A percentile compares a stretch with the other conserved stretches of the same genome.
phyloP scores from a whole-genome alignment of 2,888 invertebrate species.

The Trimorus sp. region DNA sequence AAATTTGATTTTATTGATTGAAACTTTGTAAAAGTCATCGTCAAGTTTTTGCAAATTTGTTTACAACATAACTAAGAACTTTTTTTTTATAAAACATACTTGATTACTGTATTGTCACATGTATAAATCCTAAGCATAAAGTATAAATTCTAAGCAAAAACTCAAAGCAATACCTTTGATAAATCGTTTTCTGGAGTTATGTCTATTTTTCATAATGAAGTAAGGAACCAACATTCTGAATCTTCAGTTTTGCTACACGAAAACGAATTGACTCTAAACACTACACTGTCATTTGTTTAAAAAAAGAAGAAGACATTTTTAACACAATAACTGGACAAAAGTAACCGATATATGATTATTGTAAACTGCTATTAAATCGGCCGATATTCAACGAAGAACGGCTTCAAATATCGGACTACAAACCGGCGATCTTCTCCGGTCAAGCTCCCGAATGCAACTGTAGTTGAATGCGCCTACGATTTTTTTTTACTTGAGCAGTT shows the following conservation, averaged over 20 bases:
- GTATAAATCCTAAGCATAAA: background rate
- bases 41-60: too few species aligned
- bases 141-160: background rate
- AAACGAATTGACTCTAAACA: background rate
- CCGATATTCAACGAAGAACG: background rate
- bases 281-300: background rate
- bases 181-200: background rate
- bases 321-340: too few species aligned
- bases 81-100: background rate
- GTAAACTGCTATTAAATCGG: too few species aligned
- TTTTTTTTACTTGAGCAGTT: slow-evolving; percentile 44
- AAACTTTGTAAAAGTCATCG: too few species aligned
- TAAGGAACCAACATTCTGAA: slow-evolving; percentile 21
- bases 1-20: too few species aligned
- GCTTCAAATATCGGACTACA: background rate
- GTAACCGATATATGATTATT: too few species aligned
- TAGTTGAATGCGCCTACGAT: slow-evolving; percentile 30
- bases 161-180: background rate
- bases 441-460: slow-evolving; percentile 49
- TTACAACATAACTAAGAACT: too few species aligned
- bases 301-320: too few species aligned
- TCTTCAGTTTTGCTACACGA: background rate
- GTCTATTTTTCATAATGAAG: slow-evolving; percentile 26
- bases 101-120: background rate
- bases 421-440: slow-evolving; percentile 22